phyloP scores from a whole-genome alignment of 2,797 vertebrate genomes.

The Epinephelus awoara region DNA sequence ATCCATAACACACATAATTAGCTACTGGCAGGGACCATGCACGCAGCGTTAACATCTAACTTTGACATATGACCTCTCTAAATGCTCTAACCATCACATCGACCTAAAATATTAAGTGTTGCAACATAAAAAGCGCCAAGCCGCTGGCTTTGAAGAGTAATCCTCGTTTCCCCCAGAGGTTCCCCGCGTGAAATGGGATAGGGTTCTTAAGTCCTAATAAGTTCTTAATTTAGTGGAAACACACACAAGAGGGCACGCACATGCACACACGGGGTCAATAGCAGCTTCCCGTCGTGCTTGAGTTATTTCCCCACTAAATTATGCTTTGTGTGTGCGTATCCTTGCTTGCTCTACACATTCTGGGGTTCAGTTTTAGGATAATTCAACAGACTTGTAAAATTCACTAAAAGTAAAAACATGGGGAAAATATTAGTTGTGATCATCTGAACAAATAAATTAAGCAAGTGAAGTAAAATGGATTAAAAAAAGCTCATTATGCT shows the following conservation, averaged over 20 bases:
- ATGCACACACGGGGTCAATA: conserved; percentile 36
- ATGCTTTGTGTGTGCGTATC: conserved; percentile 25
- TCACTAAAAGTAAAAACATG: conserved; percentile 3
- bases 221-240: conserved; percentile 79
- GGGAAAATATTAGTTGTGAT: conserved; percentile 3
- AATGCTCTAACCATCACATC: conserved; percentile 61
- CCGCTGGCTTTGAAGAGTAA: conserved; percentile 76
- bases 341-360: conserved; percentile 20
- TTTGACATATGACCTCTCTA: conserved; percentile 68
- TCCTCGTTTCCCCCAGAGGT: conserved; percentile 65
- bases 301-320: conserved; percentile 60
- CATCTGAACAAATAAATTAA: conserved; percentile 25
- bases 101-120: conserved; percentile 80
- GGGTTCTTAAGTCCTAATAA: conserved; percentile 80
- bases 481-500: conserved; percentile 31
- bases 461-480: conserved; percentile 22
- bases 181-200: conserved; percentile 72
- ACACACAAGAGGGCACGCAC: conserved; percentile 30
- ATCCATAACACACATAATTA: conserved; percentile 53
- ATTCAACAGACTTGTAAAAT: conserved; percentile 31
- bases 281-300: conserved; percentile 45
- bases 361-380: conserved; percentile 40
- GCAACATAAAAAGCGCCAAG: conserved; percentile 65
- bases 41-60: conserved; percentile 31
- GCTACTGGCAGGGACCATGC: conserved; percentile 28